Percentiles rank a stretch among this genome's conserved stretches.
Evolutionary conservation across 2,113 vertebrate genomes (phyloP).

Genomic region (Lathamus discolor): DNA sequence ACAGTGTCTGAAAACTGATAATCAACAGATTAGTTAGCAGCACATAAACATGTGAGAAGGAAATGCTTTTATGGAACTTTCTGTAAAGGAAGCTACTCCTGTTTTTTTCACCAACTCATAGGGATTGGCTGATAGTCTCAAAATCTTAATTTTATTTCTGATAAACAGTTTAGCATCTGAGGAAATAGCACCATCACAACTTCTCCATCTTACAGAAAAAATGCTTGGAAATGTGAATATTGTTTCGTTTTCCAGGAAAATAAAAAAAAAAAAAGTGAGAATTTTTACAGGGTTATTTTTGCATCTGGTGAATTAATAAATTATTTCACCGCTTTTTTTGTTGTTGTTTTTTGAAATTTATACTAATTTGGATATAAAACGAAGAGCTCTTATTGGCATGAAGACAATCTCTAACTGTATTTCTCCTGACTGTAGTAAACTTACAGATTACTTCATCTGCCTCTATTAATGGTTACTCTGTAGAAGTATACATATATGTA

Average conservation of each 20-base stretch:
- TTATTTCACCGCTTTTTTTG: not conserved
- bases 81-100: not conserved
- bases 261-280: not conserved
- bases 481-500: conserved; percentile 26
- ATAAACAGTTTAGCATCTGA: not conserved
- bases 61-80: not conserved
- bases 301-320: not conserved
- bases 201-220: not conserved
- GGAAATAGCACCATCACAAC: not conserved
- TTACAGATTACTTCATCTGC: not conserved
- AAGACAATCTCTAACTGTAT: not conserved
- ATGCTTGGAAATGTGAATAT: not conserved
- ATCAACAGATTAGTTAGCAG: not conserved
- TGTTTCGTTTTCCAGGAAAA: not conserved
- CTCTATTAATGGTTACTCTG: not conserved
- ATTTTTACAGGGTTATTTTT: not conserved
- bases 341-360: not conserved
- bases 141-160: not conserved
- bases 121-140: not conserved
- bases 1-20: not conserved
- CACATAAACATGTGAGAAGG: not conserved
- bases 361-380: not conserved
- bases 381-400: not conserved
- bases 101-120: not conserved
- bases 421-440: not conserved